Evolutionary conservation across 2,888 invertebrate genomes (phyloP), one percentile per base, ranked within the genome.

Genomic region (Pseudanteris insignis): DNA sequence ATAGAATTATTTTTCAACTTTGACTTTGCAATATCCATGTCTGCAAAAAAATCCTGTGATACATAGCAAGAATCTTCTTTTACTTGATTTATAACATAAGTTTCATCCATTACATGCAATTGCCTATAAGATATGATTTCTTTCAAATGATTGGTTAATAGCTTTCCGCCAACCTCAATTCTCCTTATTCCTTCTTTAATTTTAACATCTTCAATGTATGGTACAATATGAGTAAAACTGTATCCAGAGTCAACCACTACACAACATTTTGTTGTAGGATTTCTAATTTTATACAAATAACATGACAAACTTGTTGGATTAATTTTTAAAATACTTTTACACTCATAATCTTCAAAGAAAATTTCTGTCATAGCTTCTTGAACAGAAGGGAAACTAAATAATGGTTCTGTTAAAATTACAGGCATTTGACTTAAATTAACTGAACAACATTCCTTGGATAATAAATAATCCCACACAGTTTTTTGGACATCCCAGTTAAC

Each of bases 31-130:
- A 85, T 85, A 51, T 85, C 84, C 87, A 96, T 89, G 69, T 96
- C 96, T 11, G 82, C 82, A 70, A 86, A 86, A 71, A 96, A 94
- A 75, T 97, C 84, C 66, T 86, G 84, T 0, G 96, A 90, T 0
- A 98, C 94, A 82, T 89, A 99, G 77, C 98, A 98, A 0, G 92
- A 88, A 77, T 99, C 98, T 81, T 99, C 99, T 80, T 99, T 99
- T 0, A 91, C 92, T 82, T 99, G 97, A 81, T 99, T 99, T 34
- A 99, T 94, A 0, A 99, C 96, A 81, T 92, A 96, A 0, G 96
- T 96, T 81, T 99, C 99, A 77, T 98, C 97, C 94, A 97, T 95
- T 0, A 99, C 96, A 83, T 99, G 94, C 32, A 98, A 81, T 76
- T 98, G 97, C 29, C 92, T 85, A 79, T 99, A 99, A 0, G 98